Percentiles rank a stretch among this genome's conserved stretches.
Evolutionary conservation across 2,888 invertebrate genomes (phyloP).

Genomic region (Dasypogon diadema): DNA sequence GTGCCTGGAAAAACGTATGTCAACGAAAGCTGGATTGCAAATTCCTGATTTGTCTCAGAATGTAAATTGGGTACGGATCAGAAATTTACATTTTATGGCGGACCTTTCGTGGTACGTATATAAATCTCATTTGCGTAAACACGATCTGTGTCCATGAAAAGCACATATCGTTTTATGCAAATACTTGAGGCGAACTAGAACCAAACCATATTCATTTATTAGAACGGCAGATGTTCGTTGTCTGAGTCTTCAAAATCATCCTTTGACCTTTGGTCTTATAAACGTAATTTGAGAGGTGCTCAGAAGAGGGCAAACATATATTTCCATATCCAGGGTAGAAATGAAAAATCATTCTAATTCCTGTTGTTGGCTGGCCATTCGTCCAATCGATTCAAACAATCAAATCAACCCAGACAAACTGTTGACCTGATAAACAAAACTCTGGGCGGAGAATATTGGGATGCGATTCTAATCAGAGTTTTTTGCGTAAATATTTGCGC

Average conservation of each 20-base stretch:
- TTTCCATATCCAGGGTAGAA: neutral
- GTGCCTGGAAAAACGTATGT: too few relatives aligned
- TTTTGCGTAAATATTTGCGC: constrained; percentile 32
- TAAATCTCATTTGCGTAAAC: neutral
- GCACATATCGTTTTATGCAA: neutral
- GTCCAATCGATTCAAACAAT: too few relatives aligned
- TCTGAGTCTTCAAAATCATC: neutral
- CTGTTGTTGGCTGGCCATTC: too few relatives aligned
- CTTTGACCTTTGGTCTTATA: neutral
- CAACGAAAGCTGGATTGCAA: too few relatives aligned
- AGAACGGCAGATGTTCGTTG: neutral
- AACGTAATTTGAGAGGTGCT: neutral
- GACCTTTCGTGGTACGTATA: neutral
- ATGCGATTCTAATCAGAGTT: constrained; percentile 6
- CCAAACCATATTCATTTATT: neutral
- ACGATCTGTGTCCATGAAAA: neutral
- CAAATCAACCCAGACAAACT: too few relatives aligned
- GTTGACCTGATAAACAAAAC: too few relatives aligned
- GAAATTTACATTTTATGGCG: neutral
- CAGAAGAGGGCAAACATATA: neutral
- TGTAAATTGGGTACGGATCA: too few relatives aligned
- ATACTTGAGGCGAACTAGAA: neutral
- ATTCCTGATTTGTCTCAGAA: too few relatives aligned
- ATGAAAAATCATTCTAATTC: neutral
- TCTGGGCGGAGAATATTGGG: neutral